Evolutionary conservation across 2,797 vertebrate genomes (phyloP).

Genomic region (Myotis vivesi): DNA sequence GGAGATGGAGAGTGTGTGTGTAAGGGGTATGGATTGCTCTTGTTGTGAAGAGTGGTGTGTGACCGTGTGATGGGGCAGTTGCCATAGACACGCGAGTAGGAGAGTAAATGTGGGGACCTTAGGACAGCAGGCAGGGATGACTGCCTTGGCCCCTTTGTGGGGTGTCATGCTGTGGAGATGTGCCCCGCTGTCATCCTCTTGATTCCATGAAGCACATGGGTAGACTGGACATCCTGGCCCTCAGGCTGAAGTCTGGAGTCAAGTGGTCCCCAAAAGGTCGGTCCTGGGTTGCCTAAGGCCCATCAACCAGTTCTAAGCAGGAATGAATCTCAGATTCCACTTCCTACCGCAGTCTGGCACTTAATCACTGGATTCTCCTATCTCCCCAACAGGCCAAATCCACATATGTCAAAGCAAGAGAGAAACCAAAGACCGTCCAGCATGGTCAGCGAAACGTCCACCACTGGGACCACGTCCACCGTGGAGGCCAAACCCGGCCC

Average conservation of each 20-base stretch:
- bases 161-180: neutral
- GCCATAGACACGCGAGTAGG: neutral
- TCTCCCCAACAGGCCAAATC: constrained; percentile 87
- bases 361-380: neutral
- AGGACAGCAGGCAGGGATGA: neutral
- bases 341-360: neutral
- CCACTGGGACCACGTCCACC: constrained; percentile 88
- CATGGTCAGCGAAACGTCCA: constrained; percentile 94
- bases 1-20: constrained; percentile 32
- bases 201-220: neutral
- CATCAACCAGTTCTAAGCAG: neutral
- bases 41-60: neutral
- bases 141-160: neutral
- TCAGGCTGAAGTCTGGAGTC: neutral
- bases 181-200: neutral
- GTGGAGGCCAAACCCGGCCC: constrained; percentile 87
- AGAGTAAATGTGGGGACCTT: neutral
- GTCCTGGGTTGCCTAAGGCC: neutral
- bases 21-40: neutral
- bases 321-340: neutral
- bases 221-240: neutral
- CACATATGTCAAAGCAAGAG: constrained; percentile 92
- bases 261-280: neutral
- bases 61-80: neutral
- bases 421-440: constrained; percentile 92